These are phyloP conservation scores for Dicycla oo DNA, from an alignment of 2,888 invertebrate genomes.

Conservation along the genomic window DNA sequence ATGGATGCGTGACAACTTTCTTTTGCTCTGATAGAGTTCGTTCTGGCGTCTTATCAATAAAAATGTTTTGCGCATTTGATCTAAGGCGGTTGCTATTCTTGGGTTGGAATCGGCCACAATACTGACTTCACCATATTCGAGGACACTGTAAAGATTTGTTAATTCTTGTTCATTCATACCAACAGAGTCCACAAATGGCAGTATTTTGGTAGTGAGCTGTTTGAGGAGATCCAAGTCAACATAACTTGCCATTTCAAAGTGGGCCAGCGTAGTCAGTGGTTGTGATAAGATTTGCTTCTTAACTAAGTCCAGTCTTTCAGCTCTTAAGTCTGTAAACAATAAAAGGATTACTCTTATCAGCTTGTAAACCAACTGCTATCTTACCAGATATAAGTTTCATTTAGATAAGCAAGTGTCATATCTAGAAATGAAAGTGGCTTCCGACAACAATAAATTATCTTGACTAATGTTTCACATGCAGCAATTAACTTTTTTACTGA, in stretches of 20 bases:
- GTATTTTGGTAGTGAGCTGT: constrained; percentile 92
- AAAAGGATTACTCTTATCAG: constrained; percentile 40
- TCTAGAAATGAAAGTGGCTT: not conserved
- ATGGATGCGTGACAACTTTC: constrained; percentile 93
- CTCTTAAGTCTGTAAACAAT: constrained; percentile 90
- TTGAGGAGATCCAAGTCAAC: constrained; percentile 93
- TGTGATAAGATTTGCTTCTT: constrained; percentile 92
- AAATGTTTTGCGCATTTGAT: constrained; percentile 94
- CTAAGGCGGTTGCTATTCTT: constrained; percentile 94
- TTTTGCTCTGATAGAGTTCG: constrained; percentile 81
- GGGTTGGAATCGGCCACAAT: constrained; percentile 95
- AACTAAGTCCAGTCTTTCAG: constrained; percentile 91
- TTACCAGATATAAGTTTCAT: constrained; percentile 3
- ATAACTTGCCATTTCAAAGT: constrained; percentile 97
- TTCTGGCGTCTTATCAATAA: constrained; percentile 87
- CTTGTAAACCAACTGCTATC: constrained; percentile 19
- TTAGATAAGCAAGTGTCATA: not conserved
- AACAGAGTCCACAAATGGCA: constrained; percentile 94
- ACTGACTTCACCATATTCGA: constrained; percentile 93
- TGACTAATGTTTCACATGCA: not conserved
- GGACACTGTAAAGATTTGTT: constrained; percentile 93
- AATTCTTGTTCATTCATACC: constrained; percentile 98
- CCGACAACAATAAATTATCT: not conserved
- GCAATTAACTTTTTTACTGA: not conserved
- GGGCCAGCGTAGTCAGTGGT: constrained; percentile 91